A percentile compares a stretch with the other conserved stretches of the same genome.
phyloP scores from a whole-genome alignment of 2,113 vertebrate genomes.

The Sinocyclocheilus grahami region DNA sequence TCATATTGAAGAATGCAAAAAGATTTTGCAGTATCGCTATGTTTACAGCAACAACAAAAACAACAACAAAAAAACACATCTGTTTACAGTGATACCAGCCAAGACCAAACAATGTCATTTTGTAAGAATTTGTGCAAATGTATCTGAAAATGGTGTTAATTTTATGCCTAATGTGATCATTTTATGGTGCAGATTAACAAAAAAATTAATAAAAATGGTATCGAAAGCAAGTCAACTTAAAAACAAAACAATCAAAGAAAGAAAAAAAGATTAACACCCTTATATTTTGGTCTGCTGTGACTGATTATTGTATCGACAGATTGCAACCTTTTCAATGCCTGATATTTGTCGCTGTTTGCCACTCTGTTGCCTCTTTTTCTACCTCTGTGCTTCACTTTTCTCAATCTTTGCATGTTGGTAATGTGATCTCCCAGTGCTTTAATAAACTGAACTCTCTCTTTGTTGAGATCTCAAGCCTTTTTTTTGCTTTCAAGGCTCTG shows the following conservation, averaged over 20 bases:
- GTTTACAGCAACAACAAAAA: conserved; percentile 60
- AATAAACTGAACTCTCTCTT: conserved; percentile 52
- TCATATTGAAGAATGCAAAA: conserved; percentile 63
- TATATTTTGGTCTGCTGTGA: conserved; percentile 66
- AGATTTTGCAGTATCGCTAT: conserved; percentile 44
- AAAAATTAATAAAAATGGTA: not conserved
- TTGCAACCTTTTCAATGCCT: conserved; percentile 61
- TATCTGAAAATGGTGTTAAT: conserved; percentile 7
- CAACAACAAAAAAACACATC: conserved; percentile 42
- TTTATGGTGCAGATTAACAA: conserved; percentile 35
- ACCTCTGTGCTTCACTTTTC: conserved; percentile 53
- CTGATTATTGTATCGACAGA: conserved; percentile 63
- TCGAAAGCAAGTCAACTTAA: not conserved
- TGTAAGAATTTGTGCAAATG: conserved; percentile 62
- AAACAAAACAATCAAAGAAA: conserved; percentile 19
- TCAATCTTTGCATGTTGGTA: conserved; percentile 48
- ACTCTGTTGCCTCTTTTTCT: conserved; percentile 55
- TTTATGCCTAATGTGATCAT: not conserved
- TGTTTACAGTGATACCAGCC: conserved; percentile 75
- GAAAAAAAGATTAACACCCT: conserved; percentile 57
- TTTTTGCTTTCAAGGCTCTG: not conserved
- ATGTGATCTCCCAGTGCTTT: conserved; percentile 45
- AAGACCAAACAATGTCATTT: conserved; percentile 68
- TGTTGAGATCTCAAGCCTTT: conserved; percentile 13
- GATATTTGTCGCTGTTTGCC: conserved; percentile 49